Evolutionary conservation across 2,113 vertebrate species (phyloP).

Genomic region (Rhea pennata): DNA sequence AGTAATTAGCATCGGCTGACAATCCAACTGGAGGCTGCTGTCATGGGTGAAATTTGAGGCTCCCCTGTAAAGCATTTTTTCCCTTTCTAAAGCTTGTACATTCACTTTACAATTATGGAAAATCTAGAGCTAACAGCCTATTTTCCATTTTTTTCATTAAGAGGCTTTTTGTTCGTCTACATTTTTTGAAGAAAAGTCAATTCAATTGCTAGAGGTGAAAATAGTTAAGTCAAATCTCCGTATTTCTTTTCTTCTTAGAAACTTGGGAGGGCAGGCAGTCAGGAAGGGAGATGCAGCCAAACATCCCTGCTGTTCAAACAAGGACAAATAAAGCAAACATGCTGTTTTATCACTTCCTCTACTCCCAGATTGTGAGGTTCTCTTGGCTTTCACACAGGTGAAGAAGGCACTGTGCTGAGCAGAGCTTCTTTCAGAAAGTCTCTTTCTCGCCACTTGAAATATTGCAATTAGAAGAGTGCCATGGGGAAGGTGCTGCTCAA

Average conservation of each 20-base stretch:
- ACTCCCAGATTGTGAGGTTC: background rate
- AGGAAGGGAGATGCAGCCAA: background rate
- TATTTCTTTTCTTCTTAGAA: background rate
- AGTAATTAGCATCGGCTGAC: fast-evolving
- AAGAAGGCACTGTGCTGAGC: background rate
- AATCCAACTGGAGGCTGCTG: no score
- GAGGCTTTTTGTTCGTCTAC: background rate
- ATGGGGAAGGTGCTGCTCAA: background rate
- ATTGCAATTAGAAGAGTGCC: background rate
- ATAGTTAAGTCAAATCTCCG: background rate
- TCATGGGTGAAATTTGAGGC: background rate
- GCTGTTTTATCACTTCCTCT: background rate
- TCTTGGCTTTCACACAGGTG: background rate
- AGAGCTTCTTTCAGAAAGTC: background rate
- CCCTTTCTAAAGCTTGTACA: background rate
- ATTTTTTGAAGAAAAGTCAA: background rate
- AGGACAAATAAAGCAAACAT: background rate
- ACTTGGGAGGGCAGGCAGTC: background rate
- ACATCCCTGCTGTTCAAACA: background rate
- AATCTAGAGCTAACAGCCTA: background rate
- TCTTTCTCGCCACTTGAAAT: background rate
- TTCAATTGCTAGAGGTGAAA: background rate
- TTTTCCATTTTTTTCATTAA: background rate
- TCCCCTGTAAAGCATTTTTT: background rate
- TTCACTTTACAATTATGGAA: background rate